phyloP scores from a whole-genome alignment of 2,797 vertebrate genomes.

The Ciconia nigra region DNA sequence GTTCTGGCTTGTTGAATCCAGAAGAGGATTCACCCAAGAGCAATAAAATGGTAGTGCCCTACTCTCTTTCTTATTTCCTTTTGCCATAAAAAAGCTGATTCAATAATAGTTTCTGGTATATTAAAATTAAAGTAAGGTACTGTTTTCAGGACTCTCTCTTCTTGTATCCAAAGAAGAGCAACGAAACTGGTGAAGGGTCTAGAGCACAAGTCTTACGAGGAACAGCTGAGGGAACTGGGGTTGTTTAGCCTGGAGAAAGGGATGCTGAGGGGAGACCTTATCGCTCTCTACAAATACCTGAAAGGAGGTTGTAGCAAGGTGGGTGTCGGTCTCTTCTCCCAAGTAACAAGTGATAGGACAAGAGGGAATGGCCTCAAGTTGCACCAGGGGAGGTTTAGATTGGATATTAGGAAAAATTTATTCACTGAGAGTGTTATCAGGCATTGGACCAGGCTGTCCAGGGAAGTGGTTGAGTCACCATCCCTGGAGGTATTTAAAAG shows the following conservation, averaged over 20 bases:
- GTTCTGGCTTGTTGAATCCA: neutral
- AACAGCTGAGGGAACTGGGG: fast-evolving
- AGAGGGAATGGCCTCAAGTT: neutral
- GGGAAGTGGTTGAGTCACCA: neutral
- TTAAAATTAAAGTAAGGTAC: neutral
- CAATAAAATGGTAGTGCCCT: neutral
- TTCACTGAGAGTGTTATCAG: fast-evolving
- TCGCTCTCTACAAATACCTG: fast-evolving
- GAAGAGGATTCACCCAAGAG: neutral
- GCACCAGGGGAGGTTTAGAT: neutral
- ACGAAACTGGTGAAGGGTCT: fast-evolving
- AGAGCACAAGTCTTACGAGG: neutral
- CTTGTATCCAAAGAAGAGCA: neutral
- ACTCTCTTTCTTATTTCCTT: neutral
- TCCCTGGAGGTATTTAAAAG: neutral
- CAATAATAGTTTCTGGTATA: neutral
- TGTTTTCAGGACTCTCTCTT: neutral
- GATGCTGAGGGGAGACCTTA: neutral
- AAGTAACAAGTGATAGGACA: fast-evolving
- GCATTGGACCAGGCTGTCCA: fast-evolving
- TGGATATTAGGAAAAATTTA: neutral
- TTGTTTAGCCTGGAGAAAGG: neutral
- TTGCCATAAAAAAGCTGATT: neutral
- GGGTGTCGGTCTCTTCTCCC: neutral
- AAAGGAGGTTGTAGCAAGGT: neutral